A percentile compares a stretch with the other conserved stretches of the same genome.
Conservation (phyloP, 2,797 vertebrate species). For the Botia almorhae region DNA sequence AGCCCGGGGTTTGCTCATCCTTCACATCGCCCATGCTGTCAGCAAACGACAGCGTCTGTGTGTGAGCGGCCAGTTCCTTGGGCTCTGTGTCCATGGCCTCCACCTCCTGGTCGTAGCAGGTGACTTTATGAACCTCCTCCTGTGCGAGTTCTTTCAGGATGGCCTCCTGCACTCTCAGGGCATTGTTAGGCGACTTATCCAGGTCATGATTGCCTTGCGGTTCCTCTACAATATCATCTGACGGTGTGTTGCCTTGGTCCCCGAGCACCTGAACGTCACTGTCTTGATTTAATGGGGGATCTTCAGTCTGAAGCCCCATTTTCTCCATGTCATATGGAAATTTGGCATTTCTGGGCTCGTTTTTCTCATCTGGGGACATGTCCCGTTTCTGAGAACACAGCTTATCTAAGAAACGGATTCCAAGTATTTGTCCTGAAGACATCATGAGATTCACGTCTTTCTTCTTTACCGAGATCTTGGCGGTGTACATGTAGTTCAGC, state of each 20-base stretch:
- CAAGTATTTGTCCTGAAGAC: conserved; percentile 96
- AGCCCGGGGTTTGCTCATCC: conserved; percentile 91
- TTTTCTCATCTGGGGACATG: conserved; percentile 89
- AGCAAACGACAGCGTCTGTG: conserved; percentile 88
- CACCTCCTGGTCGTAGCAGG: conserved; percentile 94
- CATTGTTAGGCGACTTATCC: conserved; percentile 89
- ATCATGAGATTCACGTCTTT: conserved; percentile 98
- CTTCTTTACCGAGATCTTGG: conserved; percentile 95
- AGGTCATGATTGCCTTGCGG: conserved; percentile 89
- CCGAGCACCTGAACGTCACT: conserved; percentile 85
- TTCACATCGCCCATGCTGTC: conserved; percentile 95
- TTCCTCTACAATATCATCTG: conserved; percentile 89
- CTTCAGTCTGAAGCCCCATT: conserved; percentile 91
- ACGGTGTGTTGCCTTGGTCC: conserved; percentile 87
- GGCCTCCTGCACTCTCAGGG: conserved; percentile 92
- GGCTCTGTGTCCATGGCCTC: conserved; percentile 91
- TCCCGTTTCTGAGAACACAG: conserved; percentile 96
- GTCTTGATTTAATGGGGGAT: conserved; percentile 85
- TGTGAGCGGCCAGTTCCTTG: conserved; percentile 90
- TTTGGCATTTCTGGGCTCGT: conserved; percentile 83
- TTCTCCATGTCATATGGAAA: conserved; percentile 89
- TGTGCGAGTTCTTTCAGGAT: conserved; percentile 94
- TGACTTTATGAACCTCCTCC: conserved; percentile 94
- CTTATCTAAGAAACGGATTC: conserved; percentile 95
- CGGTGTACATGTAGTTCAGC: conserved; percentile 97